Base-by-base conservation (phyloP, 2,888 invertebrate genomes). In the Crocallis elinguaria region DNA sequence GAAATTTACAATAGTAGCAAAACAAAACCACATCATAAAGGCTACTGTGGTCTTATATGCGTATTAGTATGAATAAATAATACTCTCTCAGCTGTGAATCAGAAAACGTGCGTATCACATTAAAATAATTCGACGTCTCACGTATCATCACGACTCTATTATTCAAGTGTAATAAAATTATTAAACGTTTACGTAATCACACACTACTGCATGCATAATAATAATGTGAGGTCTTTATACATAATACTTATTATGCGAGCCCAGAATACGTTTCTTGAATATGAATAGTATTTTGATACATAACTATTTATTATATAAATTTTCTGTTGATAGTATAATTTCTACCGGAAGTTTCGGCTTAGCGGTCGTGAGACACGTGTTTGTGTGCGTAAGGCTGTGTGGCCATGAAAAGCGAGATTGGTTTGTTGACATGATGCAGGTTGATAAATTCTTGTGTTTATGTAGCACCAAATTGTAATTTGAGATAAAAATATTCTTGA, bases 331-430 rank as follows among this genome's bases (percentile, higher is more conserved):
- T 33, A 17, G n/a, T n/a, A 64, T 66, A 75, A 74, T 82, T 82
- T 81, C 77, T 79, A 78, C 79, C 80, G 84, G 79, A 82, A 81
- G 67, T 70, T 53, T 53, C 51, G 61, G 61, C 69, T 69, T 70
- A 61, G 61, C 54, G 69, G 55, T 54, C 48, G 38, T 57, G 59
- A 66, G 11, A 62, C 55, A 58, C 59, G 60, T 8, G 11, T 14
- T 17, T 50, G 55, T 60, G 59, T 63, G 55, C 50, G 65, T 66
- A 73, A 73, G 67, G 67, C 66, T 61, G 53, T 73, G 60, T 44
- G 75, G 74, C 79, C 75, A 71, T 71, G 69, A 71, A 70, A 65
- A 25, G 13, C 30, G 41, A 50, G 44, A 9, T 50, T 37, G 30
- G 36, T 41, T 38, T 36, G 11, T 17, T 11, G 9, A 3, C 4